Conservation (phyloP, 1,140 invertebrate genomes). For the Pinna nobilis region DNA sequence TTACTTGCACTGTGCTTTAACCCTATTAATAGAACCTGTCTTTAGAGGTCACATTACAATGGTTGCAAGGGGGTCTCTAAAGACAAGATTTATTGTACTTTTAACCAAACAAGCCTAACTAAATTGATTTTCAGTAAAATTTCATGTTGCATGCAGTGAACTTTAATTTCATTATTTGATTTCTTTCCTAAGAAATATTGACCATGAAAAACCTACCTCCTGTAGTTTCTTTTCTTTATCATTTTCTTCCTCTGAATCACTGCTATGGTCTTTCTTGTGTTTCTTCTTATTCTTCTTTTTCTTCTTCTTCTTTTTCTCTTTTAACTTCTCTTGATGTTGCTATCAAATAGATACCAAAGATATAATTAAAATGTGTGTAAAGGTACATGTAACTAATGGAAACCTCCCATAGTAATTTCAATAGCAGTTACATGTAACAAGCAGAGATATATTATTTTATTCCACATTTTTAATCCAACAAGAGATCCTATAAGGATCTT, state of each 20-base stretch:
- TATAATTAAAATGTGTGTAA: neutral
- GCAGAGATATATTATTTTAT: too few relatives aligned
- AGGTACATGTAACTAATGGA: slow-evolving; percentile 14
- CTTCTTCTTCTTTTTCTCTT: slow-evolving; percentile 82
- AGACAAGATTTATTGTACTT: too few relatives aligned
- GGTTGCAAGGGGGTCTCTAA: too few relatives aligned
- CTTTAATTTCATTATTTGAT: neutral
- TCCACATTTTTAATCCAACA: too few relatives aligned
- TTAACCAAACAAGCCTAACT: neutral
- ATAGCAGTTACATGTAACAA: neutral
- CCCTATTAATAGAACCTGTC: too few relatives aligned
- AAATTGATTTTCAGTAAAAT: neutral
- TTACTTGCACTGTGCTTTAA: too few relatives aligned
- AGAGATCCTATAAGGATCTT: neutral
- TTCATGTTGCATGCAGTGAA: neutral
- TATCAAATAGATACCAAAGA: slow-evolving; percentile 29
- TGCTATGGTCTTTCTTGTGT: slow-evolving; percentile 75
- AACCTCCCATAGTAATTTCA: neutral
- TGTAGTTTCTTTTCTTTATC: slow-evolving; percentile 69
- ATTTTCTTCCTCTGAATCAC: slow-evolving; percentile 66
- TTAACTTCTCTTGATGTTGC: slow-evolving; percentile 60
- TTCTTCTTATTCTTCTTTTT: slow-evolving; percentile 77
- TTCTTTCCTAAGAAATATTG: neutral
- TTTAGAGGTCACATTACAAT: too few relatives aligned
- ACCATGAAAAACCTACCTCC: slow-evolving; percentile 52